Evolutionary conservation across 2,797 vertebrate species (phyloP), one percentile per base, ranked within the genome.

Genomic region (Enteromius fasciolatus): DNA sequence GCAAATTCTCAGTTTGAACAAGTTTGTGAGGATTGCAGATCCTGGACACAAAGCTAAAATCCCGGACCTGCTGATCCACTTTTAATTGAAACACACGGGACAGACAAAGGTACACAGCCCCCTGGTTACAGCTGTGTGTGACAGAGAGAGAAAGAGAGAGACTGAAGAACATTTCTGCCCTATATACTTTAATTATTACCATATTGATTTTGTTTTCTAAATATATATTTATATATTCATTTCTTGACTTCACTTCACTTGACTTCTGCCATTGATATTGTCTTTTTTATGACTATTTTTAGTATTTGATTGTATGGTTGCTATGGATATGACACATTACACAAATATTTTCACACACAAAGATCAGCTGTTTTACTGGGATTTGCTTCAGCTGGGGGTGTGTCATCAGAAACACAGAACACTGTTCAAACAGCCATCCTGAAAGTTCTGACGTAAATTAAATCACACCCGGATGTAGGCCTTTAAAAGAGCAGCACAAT

Each of bases 371-470:
- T 46, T 83, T 52, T 59, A 28, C 46, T 6, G 67, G 50, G n/a
- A 9, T 74, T 44, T 25, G 46, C 20, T 33, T 48, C 52, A 80
- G 54, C 76, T 4, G 11, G 76, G 90, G 92, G 90, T 80, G 93
- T 90, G 90, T 89, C 89, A 83, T 74, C 78, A 88, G 86, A 87
- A 87, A 75, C 90, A 90, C 88, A 93, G 93, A 93, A 95, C 92
- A 81, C 85, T 86, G 88, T 90, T 91, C 92, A 95, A 95, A 95
- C 90, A 95, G 66, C 59, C 39, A 83, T 93, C 90, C 88, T 48
- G 74, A 86, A 87, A 89, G 82, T 78, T 76, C 80, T 85, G 84
- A 87, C 39, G 86, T 82, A 54, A 87, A 66, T 84, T 70, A 85
- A 87, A 73, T 83, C 82, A 81, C 73, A 7, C 82, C 81, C 81